A percentile compares a stretch with the other conserved stretches of the same genome.
Conservation (phyloP, 1,140 invertebrate genomes). For the Drosophila saltans region DNA sequence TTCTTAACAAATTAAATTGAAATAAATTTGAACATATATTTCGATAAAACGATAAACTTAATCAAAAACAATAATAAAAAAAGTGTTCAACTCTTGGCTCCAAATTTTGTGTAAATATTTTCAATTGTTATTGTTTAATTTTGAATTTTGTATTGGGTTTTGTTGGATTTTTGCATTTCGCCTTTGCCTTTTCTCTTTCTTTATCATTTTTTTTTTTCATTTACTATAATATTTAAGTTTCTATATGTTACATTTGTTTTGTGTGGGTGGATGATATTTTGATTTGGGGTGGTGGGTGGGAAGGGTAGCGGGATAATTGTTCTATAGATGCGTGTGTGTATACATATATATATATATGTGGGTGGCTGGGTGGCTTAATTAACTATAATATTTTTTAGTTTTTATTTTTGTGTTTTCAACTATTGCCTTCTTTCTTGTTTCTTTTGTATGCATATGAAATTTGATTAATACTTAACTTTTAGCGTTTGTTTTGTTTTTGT, state of each 20-base stretch:
- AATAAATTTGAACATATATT: constrained; percentile 72
- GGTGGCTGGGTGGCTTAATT: constrained; percentile 51
- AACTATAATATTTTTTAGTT: constrained; percentile 64
- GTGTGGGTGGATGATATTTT: constrained; percentile 1
- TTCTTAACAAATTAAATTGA: constrained; percentile 66
- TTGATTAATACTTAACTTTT: constrained; percentile 76
- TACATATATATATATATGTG: constrained; percentile 19
- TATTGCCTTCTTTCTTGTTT: constrained; percentile 22
- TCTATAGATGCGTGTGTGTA: constrained; percentile 65
- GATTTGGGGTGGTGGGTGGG: not conserved
- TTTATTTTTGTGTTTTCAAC: constrained; percentile 49
- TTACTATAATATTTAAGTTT: constrained; percentile 63
- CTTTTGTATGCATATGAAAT: constrained; percentile 53
- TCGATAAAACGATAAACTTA: constrained; percentile 50
- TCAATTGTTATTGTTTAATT: not conserved
- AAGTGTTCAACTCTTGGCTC: constrained; percentile 60
- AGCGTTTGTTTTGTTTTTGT: constrained; percentile 44
- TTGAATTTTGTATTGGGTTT: constrained; percentile 27
- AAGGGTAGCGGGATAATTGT: constrained; percentile 59
- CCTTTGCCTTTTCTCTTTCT: constrained; percentile 32
- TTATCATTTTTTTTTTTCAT: constrained; percentile 57
- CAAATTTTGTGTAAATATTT: constrained; percentile 31
- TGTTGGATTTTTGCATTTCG: constrained; percentile 31
- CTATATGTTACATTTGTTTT: constrained; percentile 66
- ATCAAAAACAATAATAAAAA: not conserved